Conservation (phyloP, 2,888 invertebrate species). For the Entomobrya proxima region DNA sequence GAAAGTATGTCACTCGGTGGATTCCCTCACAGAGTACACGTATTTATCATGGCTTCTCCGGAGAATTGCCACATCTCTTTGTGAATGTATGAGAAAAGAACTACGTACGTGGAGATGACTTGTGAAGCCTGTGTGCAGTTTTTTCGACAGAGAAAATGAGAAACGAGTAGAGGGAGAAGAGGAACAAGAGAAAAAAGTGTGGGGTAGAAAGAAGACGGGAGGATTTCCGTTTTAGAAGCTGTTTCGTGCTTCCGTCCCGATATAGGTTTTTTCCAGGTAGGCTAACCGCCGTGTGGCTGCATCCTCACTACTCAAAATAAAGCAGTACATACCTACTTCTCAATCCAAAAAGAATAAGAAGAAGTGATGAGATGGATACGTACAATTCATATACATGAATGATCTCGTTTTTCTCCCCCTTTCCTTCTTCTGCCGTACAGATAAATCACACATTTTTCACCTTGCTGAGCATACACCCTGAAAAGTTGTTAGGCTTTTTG, state of each 20-base stretch:
- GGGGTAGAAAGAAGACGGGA: neutral
- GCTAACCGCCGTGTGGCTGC: neutral
- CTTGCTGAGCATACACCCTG: slow-evolving; percentile 17
- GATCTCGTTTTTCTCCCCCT: neutral
- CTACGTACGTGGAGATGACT: slow-evolving; percentile 13
- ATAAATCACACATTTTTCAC: slow-evolving; percentile 57
- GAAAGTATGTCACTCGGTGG: slow-evolving; percentile 21
- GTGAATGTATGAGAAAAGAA: neutral
- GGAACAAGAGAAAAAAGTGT: neutral
- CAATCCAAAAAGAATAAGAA: neutral
- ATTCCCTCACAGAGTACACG: neutral
- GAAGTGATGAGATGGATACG: neutral
- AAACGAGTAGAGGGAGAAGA: slow-evolving; percentile 4
- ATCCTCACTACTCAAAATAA: neutral
- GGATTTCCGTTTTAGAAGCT: slow-evolving; percentile 60
- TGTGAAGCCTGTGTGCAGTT: neutral
- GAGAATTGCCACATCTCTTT: slow-evolving; percentile 31
- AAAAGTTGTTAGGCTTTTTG: neutral
- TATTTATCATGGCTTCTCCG: slow-evolving; percentile 11
- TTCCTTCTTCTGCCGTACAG: too few species aligned
- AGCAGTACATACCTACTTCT: too few species aligned
- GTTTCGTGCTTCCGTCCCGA: slow-evolving; percentile 45
- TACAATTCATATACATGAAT: slow-evolving; percentile 7
- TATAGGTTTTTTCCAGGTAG: slow-evolving; percentile 46
- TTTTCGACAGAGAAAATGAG: neutral